A percentile compares a stretch with the other conserved stretches of the same genome.
Conservation (phyloP, 1,140 invertebrate species). For the Ganaspis sp. region DNA sequence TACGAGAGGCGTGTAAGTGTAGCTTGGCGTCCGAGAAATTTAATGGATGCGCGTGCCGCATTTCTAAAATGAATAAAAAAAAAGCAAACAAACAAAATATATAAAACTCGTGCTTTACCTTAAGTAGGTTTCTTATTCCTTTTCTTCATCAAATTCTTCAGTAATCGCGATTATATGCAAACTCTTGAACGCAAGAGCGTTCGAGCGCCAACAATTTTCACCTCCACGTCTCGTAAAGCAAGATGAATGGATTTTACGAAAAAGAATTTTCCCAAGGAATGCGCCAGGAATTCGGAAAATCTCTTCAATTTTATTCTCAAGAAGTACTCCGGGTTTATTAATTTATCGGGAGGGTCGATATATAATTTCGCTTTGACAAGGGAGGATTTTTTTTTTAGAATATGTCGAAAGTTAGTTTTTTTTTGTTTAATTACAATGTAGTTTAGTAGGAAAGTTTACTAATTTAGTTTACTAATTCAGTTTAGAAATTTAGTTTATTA, state of each 20-base stretch:
- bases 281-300: neutral
- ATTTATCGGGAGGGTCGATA: conserved; percentile 11
- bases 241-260: conserved; percentile 18
- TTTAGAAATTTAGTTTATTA: no score
- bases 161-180: conserved; percentile 30
- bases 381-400: no score
- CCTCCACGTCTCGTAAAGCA: conserved; percentile 9
- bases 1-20: neutral
- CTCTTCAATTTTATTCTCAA: conserved; percentile 2
- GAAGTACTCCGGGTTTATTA: neutral
- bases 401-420: no score
- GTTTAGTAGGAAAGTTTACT: no score
- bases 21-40: neutral
- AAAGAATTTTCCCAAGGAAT: neutral
- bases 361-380: no score
- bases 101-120: neutral
- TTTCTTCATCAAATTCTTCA: neutral
- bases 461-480: no score
- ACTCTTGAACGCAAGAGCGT: conserved; percentile 16
- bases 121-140: neutral
- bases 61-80: neutral
- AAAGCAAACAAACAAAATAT: neutral
- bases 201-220: conserved; percentile 9
- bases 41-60: conserved; percentile 10
- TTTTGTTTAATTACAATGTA: no score